These are phyloP conservation scores for Callosobruchus maculatus DNA, from an alignment of 2,888 invertebrate genomes.

Conservation along the genomic window DNA sequence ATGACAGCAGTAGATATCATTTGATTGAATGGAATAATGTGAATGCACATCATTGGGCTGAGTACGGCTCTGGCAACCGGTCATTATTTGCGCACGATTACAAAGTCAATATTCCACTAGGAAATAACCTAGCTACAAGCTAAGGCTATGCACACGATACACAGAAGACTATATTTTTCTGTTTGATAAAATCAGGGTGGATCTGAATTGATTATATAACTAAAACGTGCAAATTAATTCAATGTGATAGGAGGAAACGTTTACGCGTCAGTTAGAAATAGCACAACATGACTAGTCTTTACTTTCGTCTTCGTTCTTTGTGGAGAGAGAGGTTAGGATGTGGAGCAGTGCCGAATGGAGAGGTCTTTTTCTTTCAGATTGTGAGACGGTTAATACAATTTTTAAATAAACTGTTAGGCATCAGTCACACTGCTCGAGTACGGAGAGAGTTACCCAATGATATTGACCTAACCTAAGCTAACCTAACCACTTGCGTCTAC, in stretches of 20 bases:
- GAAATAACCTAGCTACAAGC: not conserved
- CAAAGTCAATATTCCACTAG: constrained; percentile 32
- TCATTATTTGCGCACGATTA: not conserved
- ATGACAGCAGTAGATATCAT: no score
- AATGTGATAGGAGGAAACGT: not conserved
- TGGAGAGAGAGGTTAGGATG: no score
- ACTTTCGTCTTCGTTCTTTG: not conserved
- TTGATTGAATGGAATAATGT: no score
- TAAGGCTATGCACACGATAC: not conserved
- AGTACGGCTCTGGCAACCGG: not conserved
- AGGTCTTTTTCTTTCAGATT: no score
- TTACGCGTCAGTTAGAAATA: not conserved
- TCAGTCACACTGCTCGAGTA: no score
- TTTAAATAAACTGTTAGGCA: no score
- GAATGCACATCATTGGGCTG: not conserved
- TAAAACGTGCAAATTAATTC: not conserved
- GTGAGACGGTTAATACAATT: no score
- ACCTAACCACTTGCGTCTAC: no score
- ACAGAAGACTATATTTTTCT: not conserved
- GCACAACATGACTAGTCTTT: not conserved
- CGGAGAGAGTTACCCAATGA: no score
- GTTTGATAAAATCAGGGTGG: not conserved
- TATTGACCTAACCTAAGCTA: no score
- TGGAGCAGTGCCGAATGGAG: no score
- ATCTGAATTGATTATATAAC: not conserved